phyloP scores from a whole-genome alignment of 2,113 vertebrate genomes.

The Camelus dromedarius region DNA sequence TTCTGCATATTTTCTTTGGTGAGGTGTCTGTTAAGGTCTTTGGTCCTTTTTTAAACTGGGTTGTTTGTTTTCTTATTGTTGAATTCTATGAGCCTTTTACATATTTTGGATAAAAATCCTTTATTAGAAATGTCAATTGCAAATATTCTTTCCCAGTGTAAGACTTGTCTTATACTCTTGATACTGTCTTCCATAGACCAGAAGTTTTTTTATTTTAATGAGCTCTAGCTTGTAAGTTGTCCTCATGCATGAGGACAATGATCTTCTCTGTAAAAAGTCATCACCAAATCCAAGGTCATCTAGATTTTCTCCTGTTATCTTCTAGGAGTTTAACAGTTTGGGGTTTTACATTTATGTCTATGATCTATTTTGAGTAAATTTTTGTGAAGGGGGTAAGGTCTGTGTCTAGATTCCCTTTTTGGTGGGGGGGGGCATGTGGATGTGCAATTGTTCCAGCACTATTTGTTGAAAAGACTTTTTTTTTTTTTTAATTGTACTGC shows the following conservation, averaged over 20 bases:
- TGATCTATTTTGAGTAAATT: neutral
- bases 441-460: neutral
- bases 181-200: neutral
- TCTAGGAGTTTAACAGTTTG: neutral
- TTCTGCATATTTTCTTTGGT: conserved; percentile 1
- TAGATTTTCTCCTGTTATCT: neutral
- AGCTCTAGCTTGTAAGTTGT: neutral
- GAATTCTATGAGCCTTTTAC: neutral
- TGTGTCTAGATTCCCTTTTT: neutral
- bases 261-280: neutral
- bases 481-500: neutral
- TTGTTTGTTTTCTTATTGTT: conserved; percentile 22
- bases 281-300: neutral
- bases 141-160: neutral
- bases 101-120: neutral
- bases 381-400: neutral
- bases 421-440: neutral
- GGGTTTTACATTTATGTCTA: neutral
- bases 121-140: neutral
- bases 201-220: conserved; percentile 12
- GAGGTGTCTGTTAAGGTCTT: neutral
- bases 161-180: neutral
- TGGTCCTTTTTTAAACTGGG: neutral
- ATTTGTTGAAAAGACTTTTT: neutral
- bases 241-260: neutral